phyloP scores from a whole-genome alignment of 1,140 invertebrate species.

The Notospermus geniculatus region DNA sequence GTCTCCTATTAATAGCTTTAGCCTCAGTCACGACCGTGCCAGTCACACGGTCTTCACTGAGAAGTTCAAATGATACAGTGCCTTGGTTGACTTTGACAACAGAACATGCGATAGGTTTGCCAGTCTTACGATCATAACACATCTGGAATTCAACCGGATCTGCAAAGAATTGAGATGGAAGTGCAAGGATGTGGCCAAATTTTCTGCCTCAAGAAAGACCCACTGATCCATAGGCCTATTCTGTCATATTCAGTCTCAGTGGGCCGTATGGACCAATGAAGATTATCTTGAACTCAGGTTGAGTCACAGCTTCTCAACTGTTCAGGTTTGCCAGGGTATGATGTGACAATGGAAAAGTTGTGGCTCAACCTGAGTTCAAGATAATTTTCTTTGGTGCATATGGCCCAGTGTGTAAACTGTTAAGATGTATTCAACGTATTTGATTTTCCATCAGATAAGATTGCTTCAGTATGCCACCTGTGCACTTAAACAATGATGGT shows the following conservation, averaged over 20 bases:
- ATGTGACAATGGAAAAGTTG: too few relatives aligned
- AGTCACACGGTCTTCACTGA: slow-evolving; percentile 89
- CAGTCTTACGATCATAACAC: slow-evolving; percentile 94
- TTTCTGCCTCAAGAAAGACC: background rate
- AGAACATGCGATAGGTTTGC: slow-evolving; percentile 93
- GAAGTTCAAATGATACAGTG: slow-evolving; percentile 63
- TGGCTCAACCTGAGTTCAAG: too few relatives aligned
- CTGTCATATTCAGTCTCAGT: background rate
- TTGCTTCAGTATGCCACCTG: too few relatives aligned
- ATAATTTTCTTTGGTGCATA: too few relatives aligned
- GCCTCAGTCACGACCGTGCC: slow-evolving; percentile 91
- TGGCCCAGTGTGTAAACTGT: too few relatives aligned
- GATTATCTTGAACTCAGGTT: too few relatives aligned
- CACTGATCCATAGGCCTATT: background rate
- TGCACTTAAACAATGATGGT: too few relatives aligned
- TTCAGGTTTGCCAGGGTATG: too few relatives aligned
- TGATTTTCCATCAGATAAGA: too few relatives aligned
- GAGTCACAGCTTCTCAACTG: too few relatives aligned
- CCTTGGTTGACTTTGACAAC: slow-evolving; percentile 80
- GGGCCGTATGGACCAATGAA: too few relatives aligned
- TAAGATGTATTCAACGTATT: too few relatives aligned
- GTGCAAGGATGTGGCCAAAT: background rate
- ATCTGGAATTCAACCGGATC: slow-evolving; percentile 99
- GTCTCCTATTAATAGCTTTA: slow-evolving; percentile 45
- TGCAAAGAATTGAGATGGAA: slow-evolving; percentile 26